Percentiles rank a stretch among this genome's conserved stretches.
Conservation (phyloP, 2,113 vertebrate species). For the Sorex fumeus region DNA sequence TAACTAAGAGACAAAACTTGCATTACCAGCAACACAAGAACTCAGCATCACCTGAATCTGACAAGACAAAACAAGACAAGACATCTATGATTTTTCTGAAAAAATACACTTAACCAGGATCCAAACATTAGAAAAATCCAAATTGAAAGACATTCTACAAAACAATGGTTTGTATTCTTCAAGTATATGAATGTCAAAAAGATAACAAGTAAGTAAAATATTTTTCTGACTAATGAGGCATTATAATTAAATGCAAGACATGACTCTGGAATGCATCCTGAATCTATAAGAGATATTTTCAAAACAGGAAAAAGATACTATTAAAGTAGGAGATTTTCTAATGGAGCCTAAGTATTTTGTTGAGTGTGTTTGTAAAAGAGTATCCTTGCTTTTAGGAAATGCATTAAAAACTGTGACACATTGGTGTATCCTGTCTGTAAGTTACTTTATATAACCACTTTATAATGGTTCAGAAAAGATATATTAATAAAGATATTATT, state of each 20-base stretch:
- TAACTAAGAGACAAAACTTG: slow-evolving; percentile 36
- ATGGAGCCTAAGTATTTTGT: not conserved
- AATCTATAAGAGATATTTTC: not conserved
- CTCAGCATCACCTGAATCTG: not conserved
- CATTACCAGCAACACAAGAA: not conserved
- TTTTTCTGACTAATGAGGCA: not conserved
- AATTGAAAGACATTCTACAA: not conserved
- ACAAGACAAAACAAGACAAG: not conserved
- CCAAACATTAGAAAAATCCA: not conserved
- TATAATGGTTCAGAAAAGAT: not conserved
- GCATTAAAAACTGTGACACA: not conserved
- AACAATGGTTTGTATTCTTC: not conserved
- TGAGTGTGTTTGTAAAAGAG: not conserved
- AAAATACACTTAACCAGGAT: not conserved
- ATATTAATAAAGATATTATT: not conserved
- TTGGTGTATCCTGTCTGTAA: not conserved
- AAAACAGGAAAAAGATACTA: not conserved
- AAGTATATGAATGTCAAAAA: slow-evolving; percentile 18
- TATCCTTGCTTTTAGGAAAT: not conserved
- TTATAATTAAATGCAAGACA: not conserved
- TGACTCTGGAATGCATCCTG: too few relatives aligned
- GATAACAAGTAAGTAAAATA: not conserved
- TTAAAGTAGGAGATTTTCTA: not conserved
- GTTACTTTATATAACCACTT: not conserved
- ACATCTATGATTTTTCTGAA: not conserved